phyloP scores from a whole-genome alignment of 1,140 invertebrate genomes.

The Listronotus bonariensis region DNA sequence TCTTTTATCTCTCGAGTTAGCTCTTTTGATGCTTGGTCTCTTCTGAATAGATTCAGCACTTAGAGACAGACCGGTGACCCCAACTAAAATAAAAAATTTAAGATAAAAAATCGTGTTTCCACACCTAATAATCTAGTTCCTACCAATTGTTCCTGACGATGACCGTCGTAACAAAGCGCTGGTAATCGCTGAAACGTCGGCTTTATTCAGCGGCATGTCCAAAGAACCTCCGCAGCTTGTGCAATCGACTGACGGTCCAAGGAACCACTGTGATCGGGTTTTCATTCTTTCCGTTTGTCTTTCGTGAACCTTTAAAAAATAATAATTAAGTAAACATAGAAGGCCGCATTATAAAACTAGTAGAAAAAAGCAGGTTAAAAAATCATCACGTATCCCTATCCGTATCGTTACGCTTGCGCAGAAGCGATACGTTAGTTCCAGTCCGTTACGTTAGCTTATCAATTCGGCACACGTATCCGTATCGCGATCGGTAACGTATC shows the following conservation, averaged over 20 bases:
- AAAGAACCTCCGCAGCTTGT: slow-evolving; percentile 60
- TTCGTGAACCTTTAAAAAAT: slow-evolving; percentile 79
- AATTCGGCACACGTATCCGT: too few species aligned
- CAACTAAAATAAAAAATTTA: slow-evolving; percentile 52
- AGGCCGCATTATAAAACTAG: neutral
- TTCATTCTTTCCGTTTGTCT: slow-evolving; percentile 91
- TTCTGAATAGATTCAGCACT: slow-evolving; percentile 72
- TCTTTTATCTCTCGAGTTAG: slow-evolving; percentile 70
- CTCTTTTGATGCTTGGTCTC: slow-evolving; percentile 65
- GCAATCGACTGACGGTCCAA: slow-evolving; percentile 70
- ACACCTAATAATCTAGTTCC: neutral
- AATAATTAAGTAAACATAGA: neutral
- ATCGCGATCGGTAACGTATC: too few species aligned
- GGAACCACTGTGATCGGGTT: slow-evolving; percentile 92
- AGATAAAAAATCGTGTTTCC: slow-evolving; percentile 1
- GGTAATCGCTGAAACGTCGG: slow-evolving; percentile 57
- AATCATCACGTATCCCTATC: too few species aligned
- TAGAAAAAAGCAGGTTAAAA: too few species aligned
- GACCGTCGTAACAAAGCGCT: slow-evolving; percentile 50
- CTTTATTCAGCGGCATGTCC: slow-evolving; percentile 60
- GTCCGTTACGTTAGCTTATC: too few species aligned
- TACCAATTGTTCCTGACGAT: slow-evolving; percentile 55
- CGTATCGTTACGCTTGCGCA: too few species aligned
- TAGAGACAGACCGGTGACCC: slow-evolving; percentile 64
- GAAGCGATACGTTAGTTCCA: too few species aligned